These are phyloP conservation scores for Drosophila tani DNA, from an alignment of 1,140 invertebrate species.

Conservation along the genomic window DNA sequence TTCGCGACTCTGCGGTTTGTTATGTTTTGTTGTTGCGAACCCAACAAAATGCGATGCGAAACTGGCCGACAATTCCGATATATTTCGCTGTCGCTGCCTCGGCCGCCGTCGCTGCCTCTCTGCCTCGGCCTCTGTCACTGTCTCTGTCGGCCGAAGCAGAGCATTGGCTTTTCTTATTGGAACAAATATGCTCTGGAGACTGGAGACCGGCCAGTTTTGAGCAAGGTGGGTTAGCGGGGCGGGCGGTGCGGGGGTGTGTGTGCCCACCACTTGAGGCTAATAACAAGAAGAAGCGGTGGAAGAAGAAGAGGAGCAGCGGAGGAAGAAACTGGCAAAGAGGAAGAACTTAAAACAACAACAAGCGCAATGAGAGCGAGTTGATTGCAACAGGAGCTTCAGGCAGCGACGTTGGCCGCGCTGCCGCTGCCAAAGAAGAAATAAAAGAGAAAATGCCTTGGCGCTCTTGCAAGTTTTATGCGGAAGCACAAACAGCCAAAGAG, in stretches of 20 bases:
- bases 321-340: slow-evolving; percentile 15
- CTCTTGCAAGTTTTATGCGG: slow-evolving; percentile 40
- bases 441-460: slow-evolving; percentile 28
- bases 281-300: slow-evolving; percentile 63
- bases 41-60: slow-evolving; percentile 84
- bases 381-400: slow-evolving; percentile 73
- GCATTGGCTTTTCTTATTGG: slow-evolving; percentile 74
- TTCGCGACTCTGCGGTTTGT: slow-evolving; percentile 70
- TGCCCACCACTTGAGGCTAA: slow-evolving; percentile 78
- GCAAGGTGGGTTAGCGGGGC: background rate
- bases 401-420: slow-evolving; percentile 31
- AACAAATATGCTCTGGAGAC: slow-evolving; percentile 47
- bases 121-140: slow-evolving; percentile 6
- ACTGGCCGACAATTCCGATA: slow-evolving; percentile 72
- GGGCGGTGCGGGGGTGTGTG: slow-evolving; percentile 5
- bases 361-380: slow-evolving; percentile 65
- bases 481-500: slow-evolving; percentile 18
- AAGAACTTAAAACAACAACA: slow-evolving; percentile 39
- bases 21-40: slow-evolving; percentile 79
- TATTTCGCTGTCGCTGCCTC: slow-evolving; percentile 29
- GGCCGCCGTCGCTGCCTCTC: slow-evolving; percentile 12
- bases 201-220: slow-evolving; percentile 70
- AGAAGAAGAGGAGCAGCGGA: slow-evolving; percentile 29
- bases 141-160: slow-evolving; percentile 52
- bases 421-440: slow-evolving; percentile 13